A percentile compares a stretch with the other conserved stretches of the same genome.
Conservation (phyloP, 2,797 vertebrate species). For the Acestrorhynchus altus region DNA sequence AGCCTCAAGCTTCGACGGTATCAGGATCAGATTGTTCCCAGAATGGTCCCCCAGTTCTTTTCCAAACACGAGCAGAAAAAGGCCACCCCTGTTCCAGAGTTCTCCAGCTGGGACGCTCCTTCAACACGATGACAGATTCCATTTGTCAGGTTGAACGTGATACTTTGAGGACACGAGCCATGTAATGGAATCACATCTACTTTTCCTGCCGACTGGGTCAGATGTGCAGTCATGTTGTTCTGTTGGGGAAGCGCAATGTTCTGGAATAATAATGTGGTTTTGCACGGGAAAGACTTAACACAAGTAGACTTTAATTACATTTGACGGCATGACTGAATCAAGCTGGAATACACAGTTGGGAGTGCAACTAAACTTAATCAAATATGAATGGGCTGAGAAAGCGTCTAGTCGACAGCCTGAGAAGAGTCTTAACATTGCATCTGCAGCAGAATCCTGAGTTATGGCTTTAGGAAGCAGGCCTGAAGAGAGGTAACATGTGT, state of each 20-base stretch:
- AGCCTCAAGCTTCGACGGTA: conserved; percentile 13
- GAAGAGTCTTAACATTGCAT: not conserved
- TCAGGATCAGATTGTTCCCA: not conserved
- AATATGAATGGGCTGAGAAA: not conserved
- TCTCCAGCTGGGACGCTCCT: not conserved
- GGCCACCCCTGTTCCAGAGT: not conserved
- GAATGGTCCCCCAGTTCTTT: not conserved
- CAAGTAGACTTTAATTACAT: not conserved
- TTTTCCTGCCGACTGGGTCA: not conserved
- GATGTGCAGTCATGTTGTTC: not conserved
- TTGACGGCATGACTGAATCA: not conserved
- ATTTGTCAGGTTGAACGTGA: conserved; percentile 10
- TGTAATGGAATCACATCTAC: not conserved
- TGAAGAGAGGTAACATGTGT: conserved; percentile 43
- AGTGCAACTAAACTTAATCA: not conserved
- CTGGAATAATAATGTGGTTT: not conserved
- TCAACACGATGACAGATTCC: not conserved
- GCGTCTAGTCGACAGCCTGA: too few species aligned
- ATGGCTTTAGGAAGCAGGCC: conserved; percentile 21
- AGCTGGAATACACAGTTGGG: not conserved
- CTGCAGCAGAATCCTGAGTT: conserved; percentile 9
- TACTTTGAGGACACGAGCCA: not conserved
- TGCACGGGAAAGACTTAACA: not conserved
- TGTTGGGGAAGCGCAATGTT: not conserved
- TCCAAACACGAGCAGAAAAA: not conserved